Percentiles rank a stretch among this genome's conserved stretches.
Evolutionary conservation across 2,888 invertebrate genomes (phyloP).

Genomic region (Molanna angustata): DNA sequence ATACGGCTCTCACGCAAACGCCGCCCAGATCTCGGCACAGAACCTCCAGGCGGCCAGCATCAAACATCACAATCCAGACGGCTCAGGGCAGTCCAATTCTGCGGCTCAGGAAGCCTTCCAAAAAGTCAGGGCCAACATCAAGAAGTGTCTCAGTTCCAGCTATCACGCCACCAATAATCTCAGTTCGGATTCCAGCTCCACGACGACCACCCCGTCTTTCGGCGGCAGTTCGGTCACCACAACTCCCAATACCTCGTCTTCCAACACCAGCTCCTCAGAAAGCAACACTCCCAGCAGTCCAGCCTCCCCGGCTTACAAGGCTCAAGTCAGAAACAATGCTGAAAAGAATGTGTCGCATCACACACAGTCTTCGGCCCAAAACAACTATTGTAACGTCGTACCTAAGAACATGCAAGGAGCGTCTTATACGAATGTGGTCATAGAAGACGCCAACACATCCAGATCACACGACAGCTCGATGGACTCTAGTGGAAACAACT

Average conservation of each 20-base stretch:
- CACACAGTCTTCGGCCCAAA: constrained; percentile 8
- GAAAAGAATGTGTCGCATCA: constrained; percentile 3
- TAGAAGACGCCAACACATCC: constrained; percentile 21
- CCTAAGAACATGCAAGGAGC: constrained; percentile 1
- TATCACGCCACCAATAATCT: constrained; percentile 43
- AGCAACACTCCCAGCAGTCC: constrained; percentile 74
- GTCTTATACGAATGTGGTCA: constrained; percentile 8
- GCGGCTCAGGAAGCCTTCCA: constrained; percentile 14
- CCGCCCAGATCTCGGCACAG: constrained; percentile 3
- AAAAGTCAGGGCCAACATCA: constrained; percentile 12
- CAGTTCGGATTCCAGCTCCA: constrained; percentile 68
- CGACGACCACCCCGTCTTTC: constrained; percentile 58
- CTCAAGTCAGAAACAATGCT: constrained; percentile 12
- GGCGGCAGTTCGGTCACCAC: constrained; percentile 64
- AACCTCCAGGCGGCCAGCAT: constrained; percentile 4
- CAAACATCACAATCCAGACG: constrained; percentile 6
- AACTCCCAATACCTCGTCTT: constrained; percentile 67
- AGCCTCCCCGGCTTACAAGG: constrained; percentile 54
- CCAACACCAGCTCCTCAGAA: constrained; percentile 65
- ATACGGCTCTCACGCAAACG: constrained; percentile 19
- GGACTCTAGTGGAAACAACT: constrained; percentile 7
- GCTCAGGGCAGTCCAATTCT: constrained; percentile 11
- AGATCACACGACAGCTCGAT: constrained; percentile 11
- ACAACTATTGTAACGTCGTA: constrained; percentile 15
- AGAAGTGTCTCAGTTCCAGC: constrained; percentile 24